Percentiles rank a stretch among this genome's conserved stretches.
Evolutionary conservation across 2,888 invertebrate species (phyloP).

Genomic region (Allygus modestus): DNA sequence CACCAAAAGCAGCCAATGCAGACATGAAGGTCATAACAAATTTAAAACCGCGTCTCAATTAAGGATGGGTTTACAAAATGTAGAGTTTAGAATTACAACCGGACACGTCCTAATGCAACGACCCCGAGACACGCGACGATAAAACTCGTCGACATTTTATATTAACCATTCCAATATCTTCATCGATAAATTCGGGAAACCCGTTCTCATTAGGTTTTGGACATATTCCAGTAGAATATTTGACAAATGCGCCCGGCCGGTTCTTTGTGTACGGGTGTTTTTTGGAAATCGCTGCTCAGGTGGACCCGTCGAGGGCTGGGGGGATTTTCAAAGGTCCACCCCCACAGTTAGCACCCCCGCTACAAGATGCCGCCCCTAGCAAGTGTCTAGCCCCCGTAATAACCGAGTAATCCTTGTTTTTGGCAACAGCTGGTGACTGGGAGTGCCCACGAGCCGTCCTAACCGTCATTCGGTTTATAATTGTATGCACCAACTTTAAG

Average conservation of each 20-base stretch:
- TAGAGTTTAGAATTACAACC: conserved; percentile 58
- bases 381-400: background rate
- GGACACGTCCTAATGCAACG: conserved; percentile 46
- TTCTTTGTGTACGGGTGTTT: conserved; percentile 40
- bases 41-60: conserved; percentile 44
- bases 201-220: conserved; percentile 55
- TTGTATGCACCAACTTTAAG: conserved; percentile 65
- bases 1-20: no score
- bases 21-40: conserved; percentile 27
- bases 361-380: background rate
- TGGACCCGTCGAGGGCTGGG: background rate
- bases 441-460: conserved; percentile 54
- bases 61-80: conserved; percentile 57
- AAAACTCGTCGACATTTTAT: background rate
- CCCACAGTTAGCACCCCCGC: background rate
- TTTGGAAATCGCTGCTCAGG: conserved; percentile 24
- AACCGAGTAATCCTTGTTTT: conserved; percentile 10
- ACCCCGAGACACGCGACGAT: conserved; percentile 21
- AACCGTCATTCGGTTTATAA: conserved; percentile 64
- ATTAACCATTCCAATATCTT: conserved; percentile 34
- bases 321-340: background rate
- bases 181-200: conserved; percentile 54
- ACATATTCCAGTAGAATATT: conserved; percentile 56
- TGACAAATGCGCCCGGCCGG: conserved; percentile 33
- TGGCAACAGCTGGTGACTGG: conserved; percentile 73